These are phyloP conservation scores for Leptosomus discolor DNA, from an alignment of 2,113 vertebrate species.

Conservation along the genomic window DNA sequence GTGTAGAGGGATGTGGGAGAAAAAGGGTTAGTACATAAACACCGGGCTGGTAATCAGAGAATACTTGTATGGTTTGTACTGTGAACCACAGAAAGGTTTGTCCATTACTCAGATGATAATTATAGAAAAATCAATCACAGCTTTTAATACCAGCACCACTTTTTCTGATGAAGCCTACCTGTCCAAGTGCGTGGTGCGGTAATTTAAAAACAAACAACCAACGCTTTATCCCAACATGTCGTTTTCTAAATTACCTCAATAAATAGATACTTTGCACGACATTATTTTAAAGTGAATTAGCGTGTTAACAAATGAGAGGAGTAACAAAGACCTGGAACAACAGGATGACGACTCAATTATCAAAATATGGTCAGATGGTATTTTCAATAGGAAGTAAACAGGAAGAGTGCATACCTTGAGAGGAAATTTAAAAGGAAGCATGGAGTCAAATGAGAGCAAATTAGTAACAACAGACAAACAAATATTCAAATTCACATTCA, in stretches of 20 bases:
- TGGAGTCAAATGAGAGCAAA: constrained; percentile 68
- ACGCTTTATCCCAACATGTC: constrained; percentile 25
- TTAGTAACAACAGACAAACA: constrained; percentile 56
- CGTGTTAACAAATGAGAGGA: constrained; percentile 22
- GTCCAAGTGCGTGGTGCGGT: not conserved
- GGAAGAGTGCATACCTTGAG: constrained; percentile 64
- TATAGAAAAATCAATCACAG: not conserved
- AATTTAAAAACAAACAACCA: constrained; percentile 44
- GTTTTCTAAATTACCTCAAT: constrained; percentile 32
- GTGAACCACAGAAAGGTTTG: not conserved
- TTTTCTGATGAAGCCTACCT: not conserved
- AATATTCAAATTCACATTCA: constrained; percentile 17
- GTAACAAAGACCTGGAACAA: not conserved
- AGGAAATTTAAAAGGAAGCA: constrained; percentile 63
- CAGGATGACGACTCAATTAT: not conserved
- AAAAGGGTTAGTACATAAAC: constrained; percentile 18
- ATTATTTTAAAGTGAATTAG: constrained; percentile 56
- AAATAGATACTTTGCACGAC: constrained; percentile 6
- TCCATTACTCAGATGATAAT: not conserved
- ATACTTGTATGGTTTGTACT: not conserved
- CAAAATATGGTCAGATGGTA: not conserved
- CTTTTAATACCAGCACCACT: not conserved
- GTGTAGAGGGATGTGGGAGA: constrained; percentile 9
- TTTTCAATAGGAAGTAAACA: constrained; percentile 49
- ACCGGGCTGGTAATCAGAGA: not conserved